Evolutionary conservation across 2,888 invertebrate species (phyloP), one percentile per base, ranked within the genome.

Genomic region (Trichopoda pennipes): DNA sequence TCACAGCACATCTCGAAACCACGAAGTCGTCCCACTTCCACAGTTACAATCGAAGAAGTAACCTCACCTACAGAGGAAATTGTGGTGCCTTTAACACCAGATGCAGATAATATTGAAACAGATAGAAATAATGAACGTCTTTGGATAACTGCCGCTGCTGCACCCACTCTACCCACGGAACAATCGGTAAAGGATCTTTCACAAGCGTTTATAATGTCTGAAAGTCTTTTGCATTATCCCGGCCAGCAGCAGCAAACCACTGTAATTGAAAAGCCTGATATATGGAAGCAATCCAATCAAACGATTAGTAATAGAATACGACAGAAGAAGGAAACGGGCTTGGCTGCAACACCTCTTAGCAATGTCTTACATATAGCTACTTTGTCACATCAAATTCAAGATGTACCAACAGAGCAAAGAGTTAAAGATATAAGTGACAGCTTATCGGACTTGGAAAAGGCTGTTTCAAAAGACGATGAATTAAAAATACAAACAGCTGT

Each of bases 401-500:
- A 93, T 19, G 92, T 93, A 84, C 92, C 93, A 0, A 90, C 92
- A 0, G 93, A 93, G 84, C 92, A 93, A 86, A 92, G 92, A 10
- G 90, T 92, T n/a, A 89, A 90, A 9, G 92, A 94, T 28, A 92
- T 96, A 3, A 92, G 93, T 76, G 92, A 94, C 66, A 87, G 86
- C 2, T 75, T 91, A 0, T 64, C 86, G 32, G 83, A 87, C 3
- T 76, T 91, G 17, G 86, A 88, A 74, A 91, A 92, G 74, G 94
- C 95, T 2, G 91, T 95, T 14, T 91, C 93, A 63, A 91, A 89
- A 81, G 92, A 93, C 49, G 93, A 95, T 88, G 91, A 92, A 3
- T 90, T 91, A 0, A 90, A 93, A 16, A 93, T 95, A 51, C 95
- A 96, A 89, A 94, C 93, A 85, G 94, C 94, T 53, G 92, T 96